These are phyloP conservation scores for Otus sunia DNA, from an alignment of 2,113 vertebrate species.

Conservation along the genomic window DNA sequence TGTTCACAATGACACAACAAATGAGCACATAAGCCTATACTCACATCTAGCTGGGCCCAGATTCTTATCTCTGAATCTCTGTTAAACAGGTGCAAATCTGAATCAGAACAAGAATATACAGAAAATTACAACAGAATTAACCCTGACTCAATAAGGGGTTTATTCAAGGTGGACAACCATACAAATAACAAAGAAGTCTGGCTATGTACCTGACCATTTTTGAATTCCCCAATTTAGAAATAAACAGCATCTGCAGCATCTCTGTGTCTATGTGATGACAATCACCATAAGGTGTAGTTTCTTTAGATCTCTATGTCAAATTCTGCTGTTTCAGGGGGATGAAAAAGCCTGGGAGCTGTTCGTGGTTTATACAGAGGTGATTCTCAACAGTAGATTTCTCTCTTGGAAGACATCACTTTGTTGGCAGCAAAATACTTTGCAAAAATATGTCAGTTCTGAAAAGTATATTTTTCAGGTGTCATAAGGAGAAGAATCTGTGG, in stretches of 20 bases:
- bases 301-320: not conserved
- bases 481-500: not conserved
- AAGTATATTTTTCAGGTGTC: not conserved
- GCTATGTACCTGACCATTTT: not conserved
- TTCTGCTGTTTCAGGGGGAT: not conserved
- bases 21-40: rapidly evolving
- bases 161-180: not conserved
- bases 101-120: not conserved
- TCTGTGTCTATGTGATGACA: not conserved
- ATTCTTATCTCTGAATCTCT: not conserved
- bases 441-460: not conserved
- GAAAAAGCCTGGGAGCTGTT: rapidly evolving
- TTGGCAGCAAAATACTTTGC: not conserved
- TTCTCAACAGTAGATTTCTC: not conserved
- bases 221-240: not conserved
- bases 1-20: not conserved
- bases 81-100: not conserved
- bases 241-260: not conserved
- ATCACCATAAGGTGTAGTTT: rapidly evolving
- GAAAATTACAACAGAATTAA: not conserved
- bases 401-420: not conserved
- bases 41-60: not conserved
- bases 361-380: not conserved
- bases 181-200: not conserved
- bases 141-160: not conserved